Conservation (phyloP, 1,140 invertebrate species). For the Drosophila setifemur region DNA sequence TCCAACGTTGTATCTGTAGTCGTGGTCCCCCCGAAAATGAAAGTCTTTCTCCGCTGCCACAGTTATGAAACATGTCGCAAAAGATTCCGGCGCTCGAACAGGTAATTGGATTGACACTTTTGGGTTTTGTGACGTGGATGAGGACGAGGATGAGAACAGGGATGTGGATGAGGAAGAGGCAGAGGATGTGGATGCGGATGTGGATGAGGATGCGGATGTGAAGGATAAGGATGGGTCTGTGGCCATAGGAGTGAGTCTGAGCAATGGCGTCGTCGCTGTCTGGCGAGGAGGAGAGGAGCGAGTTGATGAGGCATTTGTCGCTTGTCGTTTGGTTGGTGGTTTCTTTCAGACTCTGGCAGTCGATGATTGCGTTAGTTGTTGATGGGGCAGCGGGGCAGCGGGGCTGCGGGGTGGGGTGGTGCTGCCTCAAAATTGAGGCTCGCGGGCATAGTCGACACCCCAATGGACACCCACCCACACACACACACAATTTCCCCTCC, state of each 20-base stretch:
- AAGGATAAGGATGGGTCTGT: conserved; percentile 20
- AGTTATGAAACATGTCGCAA: conserved; percentile 81
- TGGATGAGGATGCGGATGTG: conserved; percentile 11
- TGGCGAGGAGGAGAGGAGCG: conserved; percentile 16
- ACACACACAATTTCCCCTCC: not conserved
- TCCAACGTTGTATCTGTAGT: no score
- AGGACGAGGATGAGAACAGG: conserved; percentile 14
- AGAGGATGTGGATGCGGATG: conserved; percentile 18
- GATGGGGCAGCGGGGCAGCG: conserved; percentile 30
- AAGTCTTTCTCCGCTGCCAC: conserved; percentile 51
- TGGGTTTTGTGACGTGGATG: conserved; percentile 64
- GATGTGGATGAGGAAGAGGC: conserved; percentile 13
- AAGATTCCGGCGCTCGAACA: conserved; percentile 79
- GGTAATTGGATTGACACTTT: conserved; percentile 81
- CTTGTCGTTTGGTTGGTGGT: conserved; percentile 61
- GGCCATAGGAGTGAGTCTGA: not conserved
- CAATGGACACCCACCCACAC: no score
- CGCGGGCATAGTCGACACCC: conserved; percentile 48
- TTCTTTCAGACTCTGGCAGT: conserved; percentile 55
- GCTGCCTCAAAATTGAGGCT: conserved; percentile 66
- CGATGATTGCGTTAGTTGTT: conserved; percentile 79
- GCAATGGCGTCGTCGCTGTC: conserved; percentile 43
- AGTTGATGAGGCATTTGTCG: conserved; percentile 72
- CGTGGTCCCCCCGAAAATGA: conserved; percentile 28
- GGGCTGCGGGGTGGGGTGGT: not conserved